Evolutionary conservation across 2,888 invertebrate species (phyloP).

Genomic region (Caenorhabditis macrosperma): DNA sequence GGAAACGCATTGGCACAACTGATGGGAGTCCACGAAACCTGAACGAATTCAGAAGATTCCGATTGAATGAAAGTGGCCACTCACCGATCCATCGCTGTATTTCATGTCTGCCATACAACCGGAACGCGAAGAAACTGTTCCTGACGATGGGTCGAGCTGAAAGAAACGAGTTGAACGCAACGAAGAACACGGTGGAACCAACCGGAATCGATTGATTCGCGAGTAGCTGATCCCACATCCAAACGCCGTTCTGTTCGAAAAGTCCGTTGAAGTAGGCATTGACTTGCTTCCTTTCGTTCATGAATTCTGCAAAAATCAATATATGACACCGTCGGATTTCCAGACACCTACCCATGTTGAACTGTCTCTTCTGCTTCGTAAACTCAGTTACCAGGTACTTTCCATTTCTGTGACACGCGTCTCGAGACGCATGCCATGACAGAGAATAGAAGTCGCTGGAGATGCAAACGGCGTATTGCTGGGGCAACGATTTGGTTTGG

Average conservation of each 20-base stretch:
- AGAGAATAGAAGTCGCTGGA: background rate
- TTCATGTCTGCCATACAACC: constrained; percentile 18
- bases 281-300: background rate
- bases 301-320: background rate
- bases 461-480: background rate
- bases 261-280: constrained; percentile 15
- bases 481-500: background rate
- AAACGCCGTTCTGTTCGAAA: background rate
- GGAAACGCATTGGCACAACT: constrained; percentile 17
- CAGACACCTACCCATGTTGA: background rate
- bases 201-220: constrained; percentile 13
- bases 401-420: background rate
- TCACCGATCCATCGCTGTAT: constrained; percentile 17
- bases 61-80: no score
- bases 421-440: background rate
- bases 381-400: constrained; percentile 5
- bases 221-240: constrained; percentile 23
- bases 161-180: background rate
- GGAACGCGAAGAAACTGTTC: background rate
- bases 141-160: constrained; percentile 25
- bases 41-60: no score
- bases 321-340: background rate
- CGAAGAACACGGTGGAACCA: background rate
- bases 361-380: background rate
- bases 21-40: constrained; percentile 19